phyloP scores from a whole-genome alignment of 1,140 invertebrate genomes.

The Drosophila pallidifrons region DNA sequence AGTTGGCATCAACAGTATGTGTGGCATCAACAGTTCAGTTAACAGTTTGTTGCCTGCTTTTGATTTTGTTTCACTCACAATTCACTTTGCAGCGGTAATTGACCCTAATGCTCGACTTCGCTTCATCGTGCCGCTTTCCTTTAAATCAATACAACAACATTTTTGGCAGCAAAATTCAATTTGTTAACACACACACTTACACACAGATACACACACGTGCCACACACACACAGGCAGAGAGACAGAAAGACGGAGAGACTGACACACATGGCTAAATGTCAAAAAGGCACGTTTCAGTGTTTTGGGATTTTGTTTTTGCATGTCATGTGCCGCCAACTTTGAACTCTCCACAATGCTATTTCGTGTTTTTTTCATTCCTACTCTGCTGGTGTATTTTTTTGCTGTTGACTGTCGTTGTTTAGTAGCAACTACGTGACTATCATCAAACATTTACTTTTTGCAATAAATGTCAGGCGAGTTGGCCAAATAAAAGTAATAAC shows the following conservation, averaged over 20 bases:
- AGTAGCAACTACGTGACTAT: constrained; percentile 74
- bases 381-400: constrained; percentile 12
- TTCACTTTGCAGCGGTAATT: constrained; percentile 75
- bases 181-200: constrained; percentile 55
- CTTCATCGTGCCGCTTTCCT: constrained; percentile 14
- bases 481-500: constrained; percentile 47
- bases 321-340: constrained; percentile 61
- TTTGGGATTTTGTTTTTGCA: constrained; percentile 76
- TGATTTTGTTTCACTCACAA: constrained; percentile 49
- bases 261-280: constrained; percentile 56
- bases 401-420: constrained; percentile 43
- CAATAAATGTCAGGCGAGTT: constrained; percentile 66
- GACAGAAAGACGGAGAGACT: constrained; percentile 2
- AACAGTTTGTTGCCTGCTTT: constrained; percentile 45
- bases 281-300: constrained; percentile 78
- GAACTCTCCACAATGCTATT: constrained; percentile 39
- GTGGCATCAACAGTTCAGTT: constrained; percentile 29
- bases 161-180: constrained; percentile 74
- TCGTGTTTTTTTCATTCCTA: constrained; percentile 23
- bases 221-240: constrained; percentile 6
- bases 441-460: constrained; percentile 59
- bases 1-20: constrained; percentile 17
- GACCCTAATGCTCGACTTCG: constrained; percentile 61
- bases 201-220: constrained; percentile 1
- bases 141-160: constrained; percentile 65